phyloP scores from a whole-genome alignment of 1,140 invertebrate species.

The Paraescarpia echinospica region DNA sequence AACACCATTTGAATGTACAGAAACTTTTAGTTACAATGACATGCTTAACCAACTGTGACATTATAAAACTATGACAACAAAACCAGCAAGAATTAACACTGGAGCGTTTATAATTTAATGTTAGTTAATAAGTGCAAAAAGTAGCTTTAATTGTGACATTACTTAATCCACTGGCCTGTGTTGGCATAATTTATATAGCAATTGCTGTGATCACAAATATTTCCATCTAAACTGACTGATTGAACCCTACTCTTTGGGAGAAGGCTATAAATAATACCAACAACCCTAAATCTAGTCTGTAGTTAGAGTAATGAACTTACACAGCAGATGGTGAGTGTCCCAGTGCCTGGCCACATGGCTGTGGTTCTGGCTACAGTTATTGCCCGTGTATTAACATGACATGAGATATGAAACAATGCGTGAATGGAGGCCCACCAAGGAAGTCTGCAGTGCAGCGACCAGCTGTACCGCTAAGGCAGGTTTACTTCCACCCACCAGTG shows the following conservation, averaged over 20 bases:
- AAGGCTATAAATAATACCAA: background rate
- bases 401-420: background rate
- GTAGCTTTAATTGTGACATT: too few relatives aligned
- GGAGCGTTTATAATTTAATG: too few relatives aligned
- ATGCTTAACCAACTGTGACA: too few relatives aligned
- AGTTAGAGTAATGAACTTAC: background rate
- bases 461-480: background rate
- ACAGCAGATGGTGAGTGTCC: background rate
- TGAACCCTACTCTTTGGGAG: background rate
- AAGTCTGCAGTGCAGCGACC: background rate
- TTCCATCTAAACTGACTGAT: background rate
- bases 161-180: too few relatives aligned
- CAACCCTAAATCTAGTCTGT: background rate
- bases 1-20: too few relatives aligned
- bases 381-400: background rate
- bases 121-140: too few relatives aligned
- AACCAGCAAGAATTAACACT: too few relatives aligned
- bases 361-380: background rate
- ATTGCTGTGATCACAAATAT: background rate
- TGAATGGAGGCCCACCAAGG: background rate
- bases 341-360: background rate
- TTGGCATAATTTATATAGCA: too few relatives aligned
- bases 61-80: too few relatives aligned
- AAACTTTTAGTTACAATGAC: too few relatives aligned
- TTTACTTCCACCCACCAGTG: background rate